Conservation (phyloP, 2,888 invertebrate genomes). For the Nephrotoma appendiculata region DNA sequence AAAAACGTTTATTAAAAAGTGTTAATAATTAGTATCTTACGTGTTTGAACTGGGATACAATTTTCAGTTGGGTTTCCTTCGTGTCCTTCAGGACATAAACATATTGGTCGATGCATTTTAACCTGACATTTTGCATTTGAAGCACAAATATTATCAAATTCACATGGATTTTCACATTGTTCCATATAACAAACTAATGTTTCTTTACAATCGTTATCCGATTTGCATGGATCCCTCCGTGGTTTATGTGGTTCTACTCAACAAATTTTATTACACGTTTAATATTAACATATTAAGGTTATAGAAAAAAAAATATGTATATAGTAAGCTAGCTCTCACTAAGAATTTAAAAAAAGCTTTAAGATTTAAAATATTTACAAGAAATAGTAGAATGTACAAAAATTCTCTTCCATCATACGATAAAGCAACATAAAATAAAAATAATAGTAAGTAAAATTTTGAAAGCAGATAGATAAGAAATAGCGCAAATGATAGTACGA, state of each 20-base stretch:
- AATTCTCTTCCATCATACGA: background rate
- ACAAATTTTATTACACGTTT: background rate
- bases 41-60: slow-evolving; percentile 59
- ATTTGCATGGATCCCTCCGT: slow-evolving; percentile 52
- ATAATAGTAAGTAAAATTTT: background rate
- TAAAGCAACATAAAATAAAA: background rate
- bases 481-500: background rate
- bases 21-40: slow-evolving; percentile 40
- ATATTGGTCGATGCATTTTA: slow-evolving; percentile 70
- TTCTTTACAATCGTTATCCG: slow-evolving; percentile 71
- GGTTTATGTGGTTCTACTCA: slow-evolving; percentile 53
- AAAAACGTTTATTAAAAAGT: background rate
- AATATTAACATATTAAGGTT: background rate
- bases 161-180: slow-evolving; percentile 69
- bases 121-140: slow-evolving; percentile 62
- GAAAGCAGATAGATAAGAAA: background rate
- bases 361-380: background rate
- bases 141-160: slow-evolving; percentile 64
- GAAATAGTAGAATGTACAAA: slow-evolving; percentile 3
- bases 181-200: slow-evolving; percentile 72
- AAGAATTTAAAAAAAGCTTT: background rate
- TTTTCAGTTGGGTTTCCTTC: slow-evolving; percentile 70
- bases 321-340: background rate
- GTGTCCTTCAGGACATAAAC: slow-evolving; percentile 64
- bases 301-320: background rate